These are phyloP conservation scores for Gavia stellata DNA, from an alignment of 2,113 vertebrate genomes.

Conservation along the genomic window DNA sequence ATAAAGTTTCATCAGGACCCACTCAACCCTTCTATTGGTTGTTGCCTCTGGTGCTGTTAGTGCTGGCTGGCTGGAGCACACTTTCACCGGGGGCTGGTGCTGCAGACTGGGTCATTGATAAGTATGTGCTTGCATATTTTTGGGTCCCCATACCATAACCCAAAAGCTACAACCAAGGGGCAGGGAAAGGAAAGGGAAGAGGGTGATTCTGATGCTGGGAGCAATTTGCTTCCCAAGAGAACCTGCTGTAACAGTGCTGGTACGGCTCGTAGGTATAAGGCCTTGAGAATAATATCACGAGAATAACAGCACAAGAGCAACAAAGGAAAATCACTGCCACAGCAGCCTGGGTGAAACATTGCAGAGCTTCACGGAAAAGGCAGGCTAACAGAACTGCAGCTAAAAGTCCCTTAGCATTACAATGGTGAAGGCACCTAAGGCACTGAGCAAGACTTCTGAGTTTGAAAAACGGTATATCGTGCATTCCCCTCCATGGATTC, in stretches of 20 bases:
- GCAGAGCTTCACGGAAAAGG: not conserved
- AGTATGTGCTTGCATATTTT: not conserved
- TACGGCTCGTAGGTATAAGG: not conserved
- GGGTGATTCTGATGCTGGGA: not conserved
- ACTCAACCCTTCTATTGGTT: rapidly evolving
- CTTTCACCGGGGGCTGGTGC: not conserved
- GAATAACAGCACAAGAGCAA: not conserved
- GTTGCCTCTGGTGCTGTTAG: not conserved
- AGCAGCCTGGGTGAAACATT: not conserved
- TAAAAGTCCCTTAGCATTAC: not conserved
- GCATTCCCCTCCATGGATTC: not conserved
- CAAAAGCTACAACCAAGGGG: not conserved
- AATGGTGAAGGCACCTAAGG: not conserved
- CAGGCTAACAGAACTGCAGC: not conserved
- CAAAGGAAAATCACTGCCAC: not conserved
- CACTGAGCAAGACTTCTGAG: not conserved
- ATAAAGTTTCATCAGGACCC: not conserved
- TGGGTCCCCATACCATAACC: not conserved
- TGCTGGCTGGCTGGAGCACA: not conserved
- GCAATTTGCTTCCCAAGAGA: not conserved
- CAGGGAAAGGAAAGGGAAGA: not conserved
- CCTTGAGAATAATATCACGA: not conserved
- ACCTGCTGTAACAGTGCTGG: not conserved
- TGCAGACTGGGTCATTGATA: not conserved
- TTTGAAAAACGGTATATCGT: not conserved